phyloP scores from a whole-genome alignment of 1,140 invertebrate genomes.

The Sinonovacula constricta region DNA sequence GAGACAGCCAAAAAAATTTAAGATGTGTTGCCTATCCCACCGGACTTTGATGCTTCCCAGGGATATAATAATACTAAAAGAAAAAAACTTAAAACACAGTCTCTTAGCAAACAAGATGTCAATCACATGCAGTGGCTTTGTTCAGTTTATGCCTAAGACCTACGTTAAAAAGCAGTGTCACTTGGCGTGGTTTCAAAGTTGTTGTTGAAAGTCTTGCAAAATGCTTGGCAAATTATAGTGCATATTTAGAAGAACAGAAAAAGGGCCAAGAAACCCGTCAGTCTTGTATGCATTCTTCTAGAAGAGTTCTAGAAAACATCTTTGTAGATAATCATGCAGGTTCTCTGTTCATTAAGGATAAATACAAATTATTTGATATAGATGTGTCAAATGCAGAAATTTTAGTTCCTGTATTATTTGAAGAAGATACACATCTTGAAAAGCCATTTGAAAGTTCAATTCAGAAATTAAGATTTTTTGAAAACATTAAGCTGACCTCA shows the following conservation, averaged over 20 bases:
- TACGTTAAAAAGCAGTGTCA: background rate
- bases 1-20: background rate
- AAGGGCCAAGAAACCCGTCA: background rate
- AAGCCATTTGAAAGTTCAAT: conserved; percentile 11
- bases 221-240: background rate
- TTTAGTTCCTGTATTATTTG: conserved; percentile 16
- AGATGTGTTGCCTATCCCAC: conserved; percentile 2
- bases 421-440: conserved; percentile 43
- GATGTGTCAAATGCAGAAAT: background rate
- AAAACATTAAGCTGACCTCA: conserved; percentile 17
- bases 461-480: conserved; percentile 30
- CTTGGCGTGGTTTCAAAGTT: background rate
- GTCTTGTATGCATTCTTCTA: background rate
- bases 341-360: background rate
- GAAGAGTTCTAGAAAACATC: conserved; percentile 1
- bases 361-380: conserved; percentile 15
- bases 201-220: conserved; percentile 2
- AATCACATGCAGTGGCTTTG: background rate
- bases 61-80: conserved; percentile 3
- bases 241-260: background rate
- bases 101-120: background rate
- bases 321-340: background rate
- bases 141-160: conserved; percentile 7
- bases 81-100: conserved; percentile 3
- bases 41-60: background rate